These are phyloP conservation scores for Cephus runcator DNA, from an alignment of 2,888 invertebrate genomes.

Conservation along the genomic window DNA sequence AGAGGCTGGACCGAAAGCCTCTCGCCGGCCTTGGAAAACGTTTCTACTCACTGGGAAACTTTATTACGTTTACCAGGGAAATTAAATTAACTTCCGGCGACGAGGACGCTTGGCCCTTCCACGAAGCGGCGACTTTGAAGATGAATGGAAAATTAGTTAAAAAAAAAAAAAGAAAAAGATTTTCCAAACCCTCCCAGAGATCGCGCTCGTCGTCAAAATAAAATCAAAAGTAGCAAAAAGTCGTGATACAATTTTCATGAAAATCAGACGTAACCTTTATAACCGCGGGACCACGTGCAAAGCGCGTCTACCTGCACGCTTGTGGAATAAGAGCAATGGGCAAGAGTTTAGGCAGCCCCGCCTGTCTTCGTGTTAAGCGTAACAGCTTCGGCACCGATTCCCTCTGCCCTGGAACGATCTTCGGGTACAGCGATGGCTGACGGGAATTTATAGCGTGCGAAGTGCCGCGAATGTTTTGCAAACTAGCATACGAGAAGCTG, in stretches of 20 bases:
- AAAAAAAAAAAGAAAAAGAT: background rate
- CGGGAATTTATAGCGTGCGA: background rate
- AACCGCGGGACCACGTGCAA: background rate
- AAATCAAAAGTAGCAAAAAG: no score
- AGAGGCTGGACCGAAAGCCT: background rate
- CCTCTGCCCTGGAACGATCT: background rate
- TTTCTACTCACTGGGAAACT: background rate
- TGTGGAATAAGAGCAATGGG: background rate
- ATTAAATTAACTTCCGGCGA: background rate
- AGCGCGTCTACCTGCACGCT: background rate
- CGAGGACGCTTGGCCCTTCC: background rate
- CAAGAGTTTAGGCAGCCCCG: background rate
- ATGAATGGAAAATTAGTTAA: background rate
- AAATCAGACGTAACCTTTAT: background rate
- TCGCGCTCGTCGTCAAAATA: no score
- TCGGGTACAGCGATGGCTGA: background rate
- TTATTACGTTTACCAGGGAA: background rate
- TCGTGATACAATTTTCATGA: background rate
- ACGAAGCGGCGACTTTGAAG: background rate
- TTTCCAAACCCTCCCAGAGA: background rate
- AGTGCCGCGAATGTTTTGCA: background rate
- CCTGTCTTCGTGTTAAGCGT: background rate
- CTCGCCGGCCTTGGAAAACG: background rate
- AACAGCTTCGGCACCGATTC: background rate
- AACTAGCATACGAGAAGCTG: background rate